Percentiles rank a stretch among this genome's conserved stretches.
phyloP scores from a whole-genome alignment of 2,888 invertebrate species.

The Branchipolynoe longqiensis region DNA sequence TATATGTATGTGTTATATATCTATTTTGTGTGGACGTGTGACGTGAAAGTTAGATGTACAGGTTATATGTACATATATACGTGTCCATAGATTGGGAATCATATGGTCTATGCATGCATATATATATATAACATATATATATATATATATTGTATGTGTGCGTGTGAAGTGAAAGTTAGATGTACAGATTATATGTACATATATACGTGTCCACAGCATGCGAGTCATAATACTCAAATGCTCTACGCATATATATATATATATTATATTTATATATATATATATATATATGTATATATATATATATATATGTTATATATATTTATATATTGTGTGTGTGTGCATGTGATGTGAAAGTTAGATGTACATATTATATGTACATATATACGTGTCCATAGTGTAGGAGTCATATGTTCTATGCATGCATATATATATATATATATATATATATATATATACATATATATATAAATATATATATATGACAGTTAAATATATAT shows the following conservation, averaged over 20 bases:
- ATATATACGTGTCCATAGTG: too few relatives aligned
- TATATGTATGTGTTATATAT: not conserved
- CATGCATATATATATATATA: not conserved
- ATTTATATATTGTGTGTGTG: too few relatives aligned
- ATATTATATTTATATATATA: not conserved
- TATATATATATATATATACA: not conserved
- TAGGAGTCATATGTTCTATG: too few relatives aligned
- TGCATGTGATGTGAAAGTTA: too few relatives aligned
- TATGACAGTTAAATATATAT: not conserved
- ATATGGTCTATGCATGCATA: not conserved
- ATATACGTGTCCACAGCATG: too few relatives aligned
- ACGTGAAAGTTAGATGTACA: too few relatives aligned
- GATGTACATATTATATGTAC: too few relatives aligned
- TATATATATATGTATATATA: not conserved
- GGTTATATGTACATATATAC: not conserved
- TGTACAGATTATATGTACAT: not conserved
- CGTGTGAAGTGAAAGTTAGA: not conserved
- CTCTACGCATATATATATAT: not conserved
- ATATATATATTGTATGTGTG: not conserved
- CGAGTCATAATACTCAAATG: too few relatives aligned
- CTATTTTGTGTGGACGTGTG: too few relatives aligned
- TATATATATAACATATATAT: not conserved
- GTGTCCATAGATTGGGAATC: not conserved
- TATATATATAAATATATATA: not conserved
- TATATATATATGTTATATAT: not conserved